Evolutionary conservation across 2,888 invertebrate genomes (phyloP).

Genomic region (Melanostoma scalare): DNA sequence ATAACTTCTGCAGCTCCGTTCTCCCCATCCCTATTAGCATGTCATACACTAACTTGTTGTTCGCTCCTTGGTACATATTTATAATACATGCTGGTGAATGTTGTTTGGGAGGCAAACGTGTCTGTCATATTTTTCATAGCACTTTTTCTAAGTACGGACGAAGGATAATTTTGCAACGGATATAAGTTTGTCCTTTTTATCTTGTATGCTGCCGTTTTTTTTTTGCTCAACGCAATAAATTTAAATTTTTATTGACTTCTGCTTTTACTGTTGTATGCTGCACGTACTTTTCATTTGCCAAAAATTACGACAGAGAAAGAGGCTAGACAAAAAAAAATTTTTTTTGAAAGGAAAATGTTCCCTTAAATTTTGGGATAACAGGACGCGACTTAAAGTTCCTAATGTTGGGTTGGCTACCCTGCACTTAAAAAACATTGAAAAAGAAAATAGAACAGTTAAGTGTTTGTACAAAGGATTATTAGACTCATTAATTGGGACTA

Average conservation of each 20-base stretch:
- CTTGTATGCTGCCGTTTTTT: constrained; percentile 22
- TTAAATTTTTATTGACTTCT: constrained; percentile 71
- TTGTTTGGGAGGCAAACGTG: constrained; percentile 38
- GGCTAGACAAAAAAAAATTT: neutral
- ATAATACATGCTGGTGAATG: neutral
- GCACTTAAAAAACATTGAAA: too few species aligned
- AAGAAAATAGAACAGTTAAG: too few species aligned
- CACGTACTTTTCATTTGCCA: neutral
- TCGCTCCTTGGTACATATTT: neutral
- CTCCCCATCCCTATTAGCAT: constrained; percentile 1
- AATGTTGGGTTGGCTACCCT: too few species aligned
- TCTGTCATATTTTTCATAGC: constrained; percentile 65
- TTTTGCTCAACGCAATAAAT: constrained; percentile 49
- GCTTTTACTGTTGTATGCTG: constrained; percentile 40
- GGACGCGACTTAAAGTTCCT: too few species aligned
- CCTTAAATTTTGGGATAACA: too few species aligned
- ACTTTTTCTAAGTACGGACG: constrained; percentile 27
- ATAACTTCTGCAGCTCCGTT: constrained; percentile 1
- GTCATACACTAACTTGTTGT: constrained; percentile 13
- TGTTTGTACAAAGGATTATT: too few species aligned
- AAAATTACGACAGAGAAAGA: neutral
- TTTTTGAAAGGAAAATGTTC: constrained; percentile 4
- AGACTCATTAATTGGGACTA: too few species aligned
- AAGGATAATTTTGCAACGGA: constrained; percentile 62
- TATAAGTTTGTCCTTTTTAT: constrained; percentile 64